Evolutionary conservation across 2,888 invertebrate genomes (phyloP).

Genomic region (Amphipyra berbera): DNA sequence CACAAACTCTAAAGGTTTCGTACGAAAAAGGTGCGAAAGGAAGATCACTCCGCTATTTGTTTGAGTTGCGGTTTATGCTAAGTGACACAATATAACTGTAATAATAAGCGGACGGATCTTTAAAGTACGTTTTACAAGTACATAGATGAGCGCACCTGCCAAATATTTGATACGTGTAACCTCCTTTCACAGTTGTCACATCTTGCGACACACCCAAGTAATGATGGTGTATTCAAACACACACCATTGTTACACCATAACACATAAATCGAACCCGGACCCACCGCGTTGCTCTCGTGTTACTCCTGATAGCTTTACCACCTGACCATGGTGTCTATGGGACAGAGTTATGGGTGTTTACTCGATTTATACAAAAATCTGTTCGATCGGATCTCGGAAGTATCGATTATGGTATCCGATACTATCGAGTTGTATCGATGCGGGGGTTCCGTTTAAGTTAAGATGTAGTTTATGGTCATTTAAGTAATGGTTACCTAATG

Average conservation of each 20-base stretch:
- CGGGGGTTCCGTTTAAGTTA: slow-evolving; percentile 53
- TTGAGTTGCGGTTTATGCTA: no score
- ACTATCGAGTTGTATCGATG: slow-evolving; percentile 51
- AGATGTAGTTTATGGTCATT: slow-evolving; percentile 43
- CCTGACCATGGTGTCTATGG: slow-evolving; percentile 34
- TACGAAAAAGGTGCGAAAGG: no score
- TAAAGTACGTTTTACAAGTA: no score
- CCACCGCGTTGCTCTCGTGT: slow-evolving; percentile 59
- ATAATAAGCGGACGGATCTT: no score
- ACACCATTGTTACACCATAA: slow-evolving; percentile 42
- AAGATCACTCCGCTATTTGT: no score
- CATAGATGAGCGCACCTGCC: no score
- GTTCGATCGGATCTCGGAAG: slow-evolving; percentile 61
- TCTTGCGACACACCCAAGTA: not conserved
- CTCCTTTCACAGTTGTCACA: not conserved
- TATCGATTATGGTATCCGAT: slow-evolving; percentile 51
- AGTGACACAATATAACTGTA: no score
- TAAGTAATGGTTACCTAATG: slow-evolving; percentile 33
- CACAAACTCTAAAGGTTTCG: no score
- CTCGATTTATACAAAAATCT: slow-evolving; percentile 46
- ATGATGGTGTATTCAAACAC: slow-evolving; percentile 9
- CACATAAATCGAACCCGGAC: slow-evolving; percentile 55
- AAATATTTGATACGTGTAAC: no score
- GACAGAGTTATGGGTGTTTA: slow-evolving; percentile 44
- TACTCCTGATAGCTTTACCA: slow-evolving; percentile 50